A percentile compares a stretch with the other conserved stretches of the same genome.
These are phyloP conservation scores for Epinotia bilunana DNA, from an alignment of 2,888 invertebrate genomes.

Conservation along the genomic window DNA sequence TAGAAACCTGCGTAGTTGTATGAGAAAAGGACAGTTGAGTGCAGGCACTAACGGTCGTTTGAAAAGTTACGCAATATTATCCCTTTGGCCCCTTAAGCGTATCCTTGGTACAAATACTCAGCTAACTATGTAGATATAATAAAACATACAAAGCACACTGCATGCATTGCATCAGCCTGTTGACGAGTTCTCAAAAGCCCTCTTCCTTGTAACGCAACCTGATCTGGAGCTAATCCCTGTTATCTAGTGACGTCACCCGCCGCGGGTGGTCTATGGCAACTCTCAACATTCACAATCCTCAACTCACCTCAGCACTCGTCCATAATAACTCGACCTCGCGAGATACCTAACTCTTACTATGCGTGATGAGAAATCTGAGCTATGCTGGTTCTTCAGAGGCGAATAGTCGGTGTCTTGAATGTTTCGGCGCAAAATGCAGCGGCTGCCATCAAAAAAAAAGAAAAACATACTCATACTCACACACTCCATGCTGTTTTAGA, in stretches of 20 bases:
- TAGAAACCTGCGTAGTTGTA: no score
- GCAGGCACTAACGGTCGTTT: no score
- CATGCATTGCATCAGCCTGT: constrained; percentile 17
- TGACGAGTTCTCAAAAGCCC: constrained; percentile 1
- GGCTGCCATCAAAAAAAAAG: background rate
- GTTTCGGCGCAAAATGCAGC: background rate
- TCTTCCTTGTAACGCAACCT: constrained; percentile 14
- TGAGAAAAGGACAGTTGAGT: no score
- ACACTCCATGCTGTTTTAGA: background rate
- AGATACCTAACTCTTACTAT: background rate
- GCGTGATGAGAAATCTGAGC: background rate
- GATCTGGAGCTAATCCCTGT: constrained; percentile 19
- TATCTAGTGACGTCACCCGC: constrained; percentile 24
- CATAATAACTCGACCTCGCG: background rate
- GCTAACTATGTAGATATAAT: background rate
- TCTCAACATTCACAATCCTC: background rate
- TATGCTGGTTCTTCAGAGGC: no score
- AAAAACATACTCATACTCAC: background rate
- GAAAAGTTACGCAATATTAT: no score
- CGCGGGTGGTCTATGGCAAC: constrained; percentile 25
- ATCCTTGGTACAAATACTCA: background rate
- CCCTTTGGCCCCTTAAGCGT: no score
- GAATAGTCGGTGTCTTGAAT: background rate
- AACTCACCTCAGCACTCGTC: background rate
- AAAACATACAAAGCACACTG: background rate